Evolutionary conservation across 2,888 invertebrate genomes (phyloP).

Genomic region (Rhopalosiphum nymphaeae): DNA sequence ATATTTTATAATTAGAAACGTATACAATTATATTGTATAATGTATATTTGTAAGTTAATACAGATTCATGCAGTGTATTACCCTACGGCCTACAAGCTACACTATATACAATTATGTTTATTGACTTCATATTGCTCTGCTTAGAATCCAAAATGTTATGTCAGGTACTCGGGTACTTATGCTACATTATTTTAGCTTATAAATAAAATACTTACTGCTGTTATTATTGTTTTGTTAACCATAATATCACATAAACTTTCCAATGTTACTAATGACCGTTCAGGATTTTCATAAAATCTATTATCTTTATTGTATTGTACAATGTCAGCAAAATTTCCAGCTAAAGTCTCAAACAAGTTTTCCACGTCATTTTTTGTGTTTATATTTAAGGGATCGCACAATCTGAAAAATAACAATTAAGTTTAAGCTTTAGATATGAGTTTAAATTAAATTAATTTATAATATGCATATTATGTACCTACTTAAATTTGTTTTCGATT

Average conservation of each 20-base stretch:
- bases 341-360: constrained; percentile 85
- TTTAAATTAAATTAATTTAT: neutral
- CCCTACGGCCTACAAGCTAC: neutral
- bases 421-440: neutral
- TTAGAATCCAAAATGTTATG: neutral
- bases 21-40: neutral
- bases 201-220: constrained; percentile 70
- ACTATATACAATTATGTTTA: neutral
- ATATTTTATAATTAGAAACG: neutral
- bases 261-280: constrained; percentile 77
- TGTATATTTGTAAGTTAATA: neutral
- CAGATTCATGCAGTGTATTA: neutral
- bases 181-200: neutral
- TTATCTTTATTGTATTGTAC: constrained; percentile 97
- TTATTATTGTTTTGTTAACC: constrained; percentile 75
- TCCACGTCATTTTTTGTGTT: constrained; percentile 77
- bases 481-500: constrained; percentile 83
- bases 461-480: constrained; percentile 66
- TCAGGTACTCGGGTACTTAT: neutral
- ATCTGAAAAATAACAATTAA: constrained; percentile 71
- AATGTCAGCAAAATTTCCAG: constrained; percentile 88
- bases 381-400: constrained; percentile 82
- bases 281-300: constrained; percentile 72
- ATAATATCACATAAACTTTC: constrained; percentile 85
- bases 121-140: neutral